Conservation (phyloP, 1,140 invertebrate genomes). For the Drosophila baimaii region DNA sequence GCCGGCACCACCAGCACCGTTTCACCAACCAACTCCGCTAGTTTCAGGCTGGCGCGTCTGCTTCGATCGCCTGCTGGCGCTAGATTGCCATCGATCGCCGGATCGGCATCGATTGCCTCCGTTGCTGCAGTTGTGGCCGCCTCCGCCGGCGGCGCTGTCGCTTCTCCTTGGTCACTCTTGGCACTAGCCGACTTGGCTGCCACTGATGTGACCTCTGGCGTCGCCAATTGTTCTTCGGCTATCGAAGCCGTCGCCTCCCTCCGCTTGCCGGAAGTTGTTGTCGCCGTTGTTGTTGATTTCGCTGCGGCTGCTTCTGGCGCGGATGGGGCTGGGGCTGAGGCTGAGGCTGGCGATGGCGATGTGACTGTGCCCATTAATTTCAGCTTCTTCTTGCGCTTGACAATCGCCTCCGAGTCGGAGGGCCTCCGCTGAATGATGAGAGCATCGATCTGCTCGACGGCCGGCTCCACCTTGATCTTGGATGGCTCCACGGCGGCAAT, state of each 20-base stretch:
- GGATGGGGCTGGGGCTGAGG: background rate
- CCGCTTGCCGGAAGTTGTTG: constrained; percentile 28
- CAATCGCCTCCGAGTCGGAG: constrained; percentile 77
- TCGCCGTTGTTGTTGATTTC: constrained; percentile 17
- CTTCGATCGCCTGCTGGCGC: constrained; percentile 53
- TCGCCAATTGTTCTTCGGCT: constrained; percentile 53
- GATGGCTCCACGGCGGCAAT: constrained; percentile 78
- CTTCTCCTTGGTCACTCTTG: constrained; percentile 58
- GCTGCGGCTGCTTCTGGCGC: background rate
- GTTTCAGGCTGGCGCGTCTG: constrained; percentile 65
- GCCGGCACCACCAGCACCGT: constrained; percentile 64
- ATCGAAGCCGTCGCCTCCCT: constrained; percentile 35
- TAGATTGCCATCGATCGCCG: constrained; percentile 56
- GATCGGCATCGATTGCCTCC: constrained; percentile 49
- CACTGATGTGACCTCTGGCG: constrained; percentile 68
- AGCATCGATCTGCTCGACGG: constrained; percentile 52
- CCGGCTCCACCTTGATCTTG: constrained; percentile 69
- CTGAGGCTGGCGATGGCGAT: constrained; percentile 12
- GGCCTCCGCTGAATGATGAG: constrained; percentile 69
- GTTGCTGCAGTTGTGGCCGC: constrained; percentile 28
- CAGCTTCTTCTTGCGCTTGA: constrained; percentile 76
- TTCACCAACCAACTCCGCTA: constrained; percentile 71
- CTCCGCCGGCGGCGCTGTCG: constrained; percentile 9
- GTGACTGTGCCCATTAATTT: constrained; percentile 63
- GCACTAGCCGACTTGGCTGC: constrained; percentile 59